Evolutionary conservation across 2,888 invertebrate species (phyloP).

Genomic region (Mamestra brassicae): DNA sequence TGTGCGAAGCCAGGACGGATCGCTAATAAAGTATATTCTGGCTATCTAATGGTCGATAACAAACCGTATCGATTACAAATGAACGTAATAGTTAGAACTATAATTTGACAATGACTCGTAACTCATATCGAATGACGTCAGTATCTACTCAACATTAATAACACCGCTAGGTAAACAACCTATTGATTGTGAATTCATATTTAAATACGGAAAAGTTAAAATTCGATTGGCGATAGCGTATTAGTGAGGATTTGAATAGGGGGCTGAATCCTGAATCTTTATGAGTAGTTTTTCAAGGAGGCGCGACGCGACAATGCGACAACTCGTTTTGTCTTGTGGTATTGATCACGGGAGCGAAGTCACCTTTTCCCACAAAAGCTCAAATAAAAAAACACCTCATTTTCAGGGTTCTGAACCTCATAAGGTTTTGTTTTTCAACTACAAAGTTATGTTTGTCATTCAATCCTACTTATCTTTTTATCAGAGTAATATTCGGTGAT

Average conservation of each 20-base stretch:
- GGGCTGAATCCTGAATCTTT: neutral
- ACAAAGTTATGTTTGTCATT: too few species aligned
- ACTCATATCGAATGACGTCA: conserved; percentile 6
- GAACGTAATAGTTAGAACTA: neutral
- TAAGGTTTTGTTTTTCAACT: too few species aligned
- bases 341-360: too few species aligned
- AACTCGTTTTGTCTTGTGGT: neutral
- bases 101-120: conserved; percentile 7
- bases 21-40: neutral
- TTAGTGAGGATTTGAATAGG: too few species aligned
- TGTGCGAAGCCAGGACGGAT: too few species aligned
- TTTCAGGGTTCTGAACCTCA: too few species aligned
- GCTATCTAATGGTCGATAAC: neutral
- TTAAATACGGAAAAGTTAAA: neutral
- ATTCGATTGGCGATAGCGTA: too few species aligned
- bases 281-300: neutral
- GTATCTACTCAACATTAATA: neutral
- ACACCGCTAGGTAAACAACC: neutral
- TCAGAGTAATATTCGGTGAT: too few species aligned
- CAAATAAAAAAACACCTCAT: too few species aligned
- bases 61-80: conserved; percentile 8
- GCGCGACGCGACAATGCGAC: neutral
- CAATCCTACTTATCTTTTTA: too few species aligned
- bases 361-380: too few species aligned
- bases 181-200: neutral